Conservation (phyloP, 2,113 vertebrate genomes). For the Mobula hypostoma region DNA sequence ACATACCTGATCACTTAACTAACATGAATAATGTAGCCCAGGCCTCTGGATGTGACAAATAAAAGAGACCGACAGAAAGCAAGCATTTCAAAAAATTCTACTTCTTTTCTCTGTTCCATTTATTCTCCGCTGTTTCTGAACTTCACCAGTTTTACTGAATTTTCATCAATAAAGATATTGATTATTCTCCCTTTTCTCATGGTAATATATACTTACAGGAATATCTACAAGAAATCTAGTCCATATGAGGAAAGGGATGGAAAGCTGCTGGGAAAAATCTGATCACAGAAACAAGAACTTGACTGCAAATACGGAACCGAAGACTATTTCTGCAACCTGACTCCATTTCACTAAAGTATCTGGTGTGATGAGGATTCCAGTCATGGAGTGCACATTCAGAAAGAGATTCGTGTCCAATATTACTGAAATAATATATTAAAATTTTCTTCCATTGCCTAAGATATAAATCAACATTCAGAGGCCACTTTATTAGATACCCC, state of each 20-base stretch:
- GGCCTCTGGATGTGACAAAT: no score
- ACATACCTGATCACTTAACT: no score
- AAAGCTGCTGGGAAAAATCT: neutral
- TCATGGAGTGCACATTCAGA: neutral
- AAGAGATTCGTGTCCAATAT: neutral
- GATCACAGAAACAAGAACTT: neutral
- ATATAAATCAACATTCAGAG: neutral
- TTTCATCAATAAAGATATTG: neutral
- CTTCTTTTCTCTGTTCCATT: no score
- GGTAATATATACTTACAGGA: neutral
- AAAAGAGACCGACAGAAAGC: no score
- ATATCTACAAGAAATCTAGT: neutral
- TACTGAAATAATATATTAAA: neutral
- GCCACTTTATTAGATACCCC: no score
- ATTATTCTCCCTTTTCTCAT: neutral
- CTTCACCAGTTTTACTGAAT: neutral
- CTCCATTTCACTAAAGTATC: neutral
- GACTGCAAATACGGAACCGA: neutral
- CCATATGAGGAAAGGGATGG: neutral
- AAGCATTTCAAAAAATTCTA: no score
- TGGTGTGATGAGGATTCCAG: neutral
- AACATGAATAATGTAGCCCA: no score
- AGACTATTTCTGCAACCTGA: neutral
- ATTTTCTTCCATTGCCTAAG: neutral
- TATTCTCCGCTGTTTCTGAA: neutral